Base-by-base conservation (phyloP, 2,113 vertebrate species). In the Pelecanus crispus region DNA sequence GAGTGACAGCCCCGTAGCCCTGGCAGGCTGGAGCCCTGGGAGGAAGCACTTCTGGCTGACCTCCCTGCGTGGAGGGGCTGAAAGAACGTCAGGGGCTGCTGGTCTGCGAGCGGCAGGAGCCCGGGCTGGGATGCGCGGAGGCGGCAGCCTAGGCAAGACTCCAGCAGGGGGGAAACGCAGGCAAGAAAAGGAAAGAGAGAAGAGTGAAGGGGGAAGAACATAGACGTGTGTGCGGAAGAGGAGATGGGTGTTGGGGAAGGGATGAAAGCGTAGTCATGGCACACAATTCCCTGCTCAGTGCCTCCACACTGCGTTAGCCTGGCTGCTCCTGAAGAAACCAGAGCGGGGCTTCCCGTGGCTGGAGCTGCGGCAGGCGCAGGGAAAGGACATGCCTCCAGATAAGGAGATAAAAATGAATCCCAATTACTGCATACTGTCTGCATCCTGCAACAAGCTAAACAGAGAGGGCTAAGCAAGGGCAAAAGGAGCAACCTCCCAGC, bases 401-500 rank as follows among this genome's bases (percentile, higher is more conserved):
- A 90, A 93, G 88, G 83, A 94, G 80, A 92, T 62, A 92, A 91
- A 90, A 92, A 89, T 21, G 36, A 87, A 94, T 91, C 84, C 65
- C 0, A 55, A 40, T 61, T 74, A 84, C 62, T 74, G 86, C 61
- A 91, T 62, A 56, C 73, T 65, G 62, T 26, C 73, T 82, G 42
- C 36, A 78, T 47, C 79, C 56, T 63, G 34, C 83, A 91, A 75
- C 0, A 1, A 94, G 58, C 95, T 91, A 61, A 92, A 75, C 45
- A 68, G 49, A 84, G 65, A 61, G 10, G 47, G 59, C 78, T 83
- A 77, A 86, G 70, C 78, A 96, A 87, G 45, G 68, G 36, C 83
- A 80, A 92, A 80, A 22, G n/a, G 78, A 91, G 53, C 45, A 83
- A 58, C 38, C 34, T 83, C 18, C 17, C n/a, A 53, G 45, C 24